A percentile compares a stretch with the other conserved stretches of the same genome.
These are phyloP conservation scores for Anarhynchus alexandrinus DNA, from an alignment of 2,113 vertebrate species.

Conservation along the genomic window DNA sequence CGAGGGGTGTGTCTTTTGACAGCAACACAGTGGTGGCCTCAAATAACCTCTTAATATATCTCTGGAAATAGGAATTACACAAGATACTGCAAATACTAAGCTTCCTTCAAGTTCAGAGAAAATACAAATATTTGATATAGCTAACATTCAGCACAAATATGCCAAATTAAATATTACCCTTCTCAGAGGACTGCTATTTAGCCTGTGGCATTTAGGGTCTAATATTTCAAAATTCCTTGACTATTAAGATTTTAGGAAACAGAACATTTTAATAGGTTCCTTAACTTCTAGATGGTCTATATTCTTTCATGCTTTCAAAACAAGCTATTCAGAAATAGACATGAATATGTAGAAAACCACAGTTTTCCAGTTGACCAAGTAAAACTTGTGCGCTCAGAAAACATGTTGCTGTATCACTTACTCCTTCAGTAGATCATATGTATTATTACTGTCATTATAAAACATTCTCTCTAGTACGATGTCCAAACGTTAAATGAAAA, in stretches of 20 bases:
- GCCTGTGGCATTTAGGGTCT: background rate
- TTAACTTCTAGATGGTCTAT: background rate
- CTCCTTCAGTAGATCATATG: background rate
- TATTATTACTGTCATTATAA: background rate
- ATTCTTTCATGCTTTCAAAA: background rate
- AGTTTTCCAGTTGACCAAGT: background rate
- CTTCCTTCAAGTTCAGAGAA: conserved; percentile 13
- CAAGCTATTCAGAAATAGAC: background rate
- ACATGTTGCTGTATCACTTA: background rate
- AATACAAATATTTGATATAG: conserved; percentile 25
- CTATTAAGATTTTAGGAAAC: background rate
- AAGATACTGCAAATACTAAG: conserved; percentile 20
- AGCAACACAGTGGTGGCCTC: conserved; percentile 20
- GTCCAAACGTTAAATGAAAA: background rate
- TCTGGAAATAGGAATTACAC: conserved; percentile 36
- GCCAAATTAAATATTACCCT: conserved; percentile 27
- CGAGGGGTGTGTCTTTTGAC: background rate
- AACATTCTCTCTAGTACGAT: background rate
- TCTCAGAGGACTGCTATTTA: background rate
- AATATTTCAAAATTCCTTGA: background rate
- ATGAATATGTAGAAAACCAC: background rate
- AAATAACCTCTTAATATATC: conserved; percentile 36
- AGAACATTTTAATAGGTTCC: background rate
- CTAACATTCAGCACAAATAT: conserved; percentile 15
- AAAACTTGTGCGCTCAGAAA: background rate